Evolutionary conservation across 2,113 vertebrate genomes (phyloP).

Genomic region (Sinocyclocheilus maitianheensis): DNA sequence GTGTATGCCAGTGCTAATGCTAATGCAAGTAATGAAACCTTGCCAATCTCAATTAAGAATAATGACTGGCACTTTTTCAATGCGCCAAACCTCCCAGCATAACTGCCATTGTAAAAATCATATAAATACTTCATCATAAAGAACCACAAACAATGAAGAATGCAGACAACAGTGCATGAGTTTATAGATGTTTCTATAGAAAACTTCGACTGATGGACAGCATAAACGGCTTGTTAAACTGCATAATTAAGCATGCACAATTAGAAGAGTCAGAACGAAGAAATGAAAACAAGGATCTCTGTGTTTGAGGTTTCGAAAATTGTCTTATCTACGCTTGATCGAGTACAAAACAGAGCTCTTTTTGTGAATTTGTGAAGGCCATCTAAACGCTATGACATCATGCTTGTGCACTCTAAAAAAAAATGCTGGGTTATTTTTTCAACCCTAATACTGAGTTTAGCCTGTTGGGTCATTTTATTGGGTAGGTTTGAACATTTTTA

Average conservation of each 20-base stretch:
- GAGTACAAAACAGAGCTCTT: neutral
- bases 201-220: neutral
- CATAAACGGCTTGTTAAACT: neutral
- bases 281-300: constrained; percentile 40
- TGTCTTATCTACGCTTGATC: neutral
- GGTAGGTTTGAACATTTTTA: too few species aligned
- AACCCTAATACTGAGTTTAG: too few species aligned
- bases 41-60: constrained; percentile 15
- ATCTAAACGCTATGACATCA: constrained; percentile 21
- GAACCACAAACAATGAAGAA: neutral
- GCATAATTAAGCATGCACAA: constrained; percentile 44
- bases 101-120: constrained; percentile 34
- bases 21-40: constrained; percentile 23
- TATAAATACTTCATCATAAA: constrained; percentile 2
- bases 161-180: constrained; percentile 16
- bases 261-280: constrained; percentile 31
- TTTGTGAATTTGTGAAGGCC: neutral
- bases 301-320: constrained; percentile 32
- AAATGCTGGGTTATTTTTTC: too few species aligned
- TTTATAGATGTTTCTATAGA: constrained; percentile 42
- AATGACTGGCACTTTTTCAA: constrained; percentile 4
- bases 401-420: neutral
- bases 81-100: neutral
- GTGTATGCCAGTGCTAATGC: constrained; percentile 14
- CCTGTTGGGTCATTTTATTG: too few species aligned